A percentile compares a stretch with the other conserved stretches of the same genome.
These are phyloP conservation scores for Drosophila algonquin DNA, from an alignment of 2,888 invertebrate genomes.

Conservation along the genomic window DNA sequence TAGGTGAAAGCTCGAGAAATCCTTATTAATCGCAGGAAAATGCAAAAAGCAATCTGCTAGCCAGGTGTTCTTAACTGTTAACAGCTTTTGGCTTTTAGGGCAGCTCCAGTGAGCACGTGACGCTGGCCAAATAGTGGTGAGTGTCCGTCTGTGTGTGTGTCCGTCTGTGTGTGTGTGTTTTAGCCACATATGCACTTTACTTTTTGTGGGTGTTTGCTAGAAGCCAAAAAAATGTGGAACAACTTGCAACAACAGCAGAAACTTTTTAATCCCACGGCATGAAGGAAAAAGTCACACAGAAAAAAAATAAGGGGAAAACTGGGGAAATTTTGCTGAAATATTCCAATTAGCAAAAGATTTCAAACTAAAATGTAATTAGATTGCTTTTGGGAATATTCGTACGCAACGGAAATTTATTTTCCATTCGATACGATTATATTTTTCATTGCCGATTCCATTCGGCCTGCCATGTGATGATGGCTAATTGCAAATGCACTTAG, in stretches of 20 bases:
- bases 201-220: slow-evolving; percentile 21
- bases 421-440: slow-evolving; percentile 10
- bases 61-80: slow-evolving; percentile 28
- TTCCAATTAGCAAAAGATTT: slow-evolving; percentile 16
- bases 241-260: slow-evolving; percentile 13
- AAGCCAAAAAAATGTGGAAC: slow-evolving; percentile 28
- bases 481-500: slow-evolving; percentile 43
- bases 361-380: slow-evolving; percentile 10
- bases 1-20: slow-evolving; percentile 6
- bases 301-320: not conserved
- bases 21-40: slow-evolving; percentile 6
- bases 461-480: slow-evolving; percentile 14
- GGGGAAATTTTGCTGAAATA: not conserved
- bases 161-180: slow-evolving; percentile 1
- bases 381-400: slow-evolving; percentile 25
- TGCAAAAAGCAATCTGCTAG: slow-evolving; percentile 4
- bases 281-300: slow-evolving; percentile 16
- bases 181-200: slow-evolving; percentile 32
- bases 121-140: slow-evolving; percentile 9
- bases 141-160: not conserved
- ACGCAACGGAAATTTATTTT: not conserved
- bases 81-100: slow-evolving; percentile 38
- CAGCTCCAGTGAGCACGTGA: slow-evolving; percentile 20
- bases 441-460: slow-evolving; percentile 15
- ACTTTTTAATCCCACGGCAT: slow-evolving; percentile 23